These are phyloP conservation scores for Dascyllus trimaculatus DNA, from an alignment of 2,113 vertebrate species.

Conservation along the genomic window DNA sequence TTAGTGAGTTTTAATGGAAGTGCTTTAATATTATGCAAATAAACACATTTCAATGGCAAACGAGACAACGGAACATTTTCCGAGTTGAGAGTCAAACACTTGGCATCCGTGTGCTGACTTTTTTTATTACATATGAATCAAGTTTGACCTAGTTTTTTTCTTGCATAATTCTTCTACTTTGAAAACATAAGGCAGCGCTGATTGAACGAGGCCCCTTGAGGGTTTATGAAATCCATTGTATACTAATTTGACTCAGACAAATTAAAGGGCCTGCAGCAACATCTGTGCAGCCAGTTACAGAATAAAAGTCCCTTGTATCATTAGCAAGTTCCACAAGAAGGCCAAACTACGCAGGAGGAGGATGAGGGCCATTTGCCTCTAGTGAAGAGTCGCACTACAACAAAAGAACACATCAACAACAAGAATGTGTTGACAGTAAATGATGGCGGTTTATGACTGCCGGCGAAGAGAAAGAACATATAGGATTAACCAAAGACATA, in stretches of 20 bases:
- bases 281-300: conserved; percentile 56
- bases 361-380: conserved; percentile 1
- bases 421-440: not conserved
- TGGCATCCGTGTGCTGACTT: conserved; percentile 5
- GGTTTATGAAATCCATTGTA: conserved; percentile 64
- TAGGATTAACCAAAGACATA: conserved; percentile 12
- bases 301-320: conserved; percentile 55
- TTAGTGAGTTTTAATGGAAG: not conserved
- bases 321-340: conserved; percentile 55
- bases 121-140: conserved; percentile 34
- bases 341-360: conserved; percentile 6
- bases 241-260: conserved; percentile 70
- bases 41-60: conserved; percentile 31
- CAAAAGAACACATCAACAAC: not conserved
- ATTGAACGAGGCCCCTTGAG: conserved; percentile 59
- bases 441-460: not conserved
- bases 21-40: conserved; percentile 25
- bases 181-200: conserved; percentile 59
- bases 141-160: conserved; percentile 41
- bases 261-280: conserved; percentile 67
- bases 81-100: conserved; percentile 36
- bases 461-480: not conserved
- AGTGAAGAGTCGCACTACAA: not conserved
- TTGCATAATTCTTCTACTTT: conserved; percentile 54
- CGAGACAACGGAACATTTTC: conserved; percentile 39